A percentile compares a stretch with the other conserved stretches of the same genome.
phyloP scores from a whole-genome alignment of 2,797 vertebrate species.

The Microctenopoma lineatum region DNA sequence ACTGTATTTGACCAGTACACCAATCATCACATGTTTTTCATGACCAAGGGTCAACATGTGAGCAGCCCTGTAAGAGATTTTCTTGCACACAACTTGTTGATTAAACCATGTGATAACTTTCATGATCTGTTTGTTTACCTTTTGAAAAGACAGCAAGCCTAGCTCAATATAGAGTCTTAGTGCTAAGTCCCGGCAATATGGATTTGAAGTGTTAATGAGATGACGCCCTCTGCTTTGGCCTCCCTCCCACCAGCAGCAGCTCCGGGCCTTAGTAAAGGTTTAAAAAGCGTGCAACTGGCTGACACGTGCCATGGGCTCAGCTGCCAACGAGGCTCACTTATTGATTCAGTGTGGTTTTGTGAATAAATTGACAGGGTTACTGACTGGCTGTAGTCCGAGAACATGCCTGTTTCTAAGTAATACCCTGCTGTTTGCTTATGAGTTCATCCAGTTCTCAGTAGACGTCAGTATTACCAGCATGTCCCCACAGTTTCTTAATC shows the following conservation, averaged over 20 bases:
- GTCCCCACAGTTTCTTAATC: slow-evolving; percentile 12
- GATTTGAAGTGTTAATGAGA: slow-evolving; percentile 68
- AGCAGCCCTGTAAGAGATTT: too few species aligned
- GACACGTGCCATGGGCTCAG: slow-evolving; percentile 61
- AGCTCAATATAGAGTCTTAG: slow-evolving; percentile 37
- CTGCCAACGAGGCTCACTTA: slow-evolving; percentile 58
- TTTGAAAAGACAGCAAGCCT: slow-evolving; percentile 31
- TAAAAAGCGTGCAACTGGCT: slow-evolving; percentile 39
- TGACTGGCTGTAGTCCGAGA: slow-evolving; percentile 47
- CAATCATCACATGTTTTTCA: too few species aligned
- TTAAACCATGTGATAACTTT: neutral
- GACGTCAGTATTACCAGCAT: too few species aligned
- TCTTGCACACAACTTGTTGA: too few species aligned
- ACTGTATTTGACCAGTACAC: too few species aligned
- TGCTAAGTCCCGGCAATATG: slow-evolving; percentile 57
- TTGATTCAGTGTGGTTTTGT: slow-evolving; percentile 54
- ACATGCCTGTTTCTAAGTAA: slow-evolving; percentile 56
- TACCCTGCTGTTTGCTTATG: slow-evolving; percentile 41
- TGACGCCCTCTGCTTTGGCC: slow-evolving; percentile 39
- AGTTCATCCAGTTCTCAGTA: slow-evolving; percentile 8
- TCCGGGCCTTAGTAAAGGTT: slow-evolving; percentile 18
- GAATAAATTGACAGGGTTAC: slow-evolving; percentile 60
- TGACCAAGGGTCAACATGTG: too few species aligned
- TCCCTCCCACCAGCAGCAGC: slow-evolving; percentile 11
- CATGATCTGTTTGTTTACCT: slow-evolving; percentile 41